Conservation (phyloP, 2,888 invertebrate genomes). For the Cataglyphis cursor region DNA sequence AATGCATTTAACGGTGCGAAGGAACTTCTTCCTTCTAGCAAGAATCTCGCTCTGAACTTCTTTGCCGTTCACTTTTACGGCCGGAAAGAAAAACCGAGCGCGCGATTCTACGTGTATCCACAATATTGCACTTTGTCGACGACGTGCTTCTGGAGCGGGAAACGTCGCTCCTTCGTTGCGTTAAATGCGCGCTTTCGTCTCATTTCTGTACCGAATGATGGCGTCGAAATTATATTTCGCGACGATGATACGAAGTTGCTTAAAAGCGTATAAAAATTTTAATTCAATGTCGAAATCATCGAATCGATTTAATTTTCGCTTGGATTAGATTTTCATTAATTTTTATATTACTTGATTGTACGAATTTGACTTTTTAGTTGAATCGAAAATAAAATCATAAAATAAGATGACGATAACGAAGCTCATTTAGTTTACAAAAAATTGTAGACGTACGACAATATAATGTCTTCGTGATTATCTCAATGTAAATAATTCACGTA, state of each 20-base stretch:
- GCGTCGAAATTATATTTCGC: neutral
- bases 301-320: neutral
- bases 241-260: neutral
- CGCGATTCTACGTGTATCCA: neutral
- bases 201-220: neutral
- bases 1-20: constrained; percentile 42
- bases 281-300: neutral
- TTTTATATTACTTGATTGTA: constrained; percentile 1
- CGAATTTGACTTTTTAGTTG: neutral
- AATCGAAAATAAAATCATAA: neutral
- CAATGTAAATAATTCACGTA: neutral
- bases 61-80: neutral
- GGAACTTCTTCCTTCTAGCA: constrained; percentile 16
- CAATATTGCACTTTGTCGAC: neutral
- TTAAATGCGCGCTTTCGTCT: neutral
- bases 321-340: constrained; percentile 13
- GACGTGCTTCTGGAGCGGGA: neutral
- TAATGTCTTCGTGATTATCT: constrained; percentile 8
- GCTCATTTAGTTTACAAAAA: neutral
- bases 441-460: neutral
- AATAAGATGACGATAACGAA: neutral
- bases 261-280: neutral
- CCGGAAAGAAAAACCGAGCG: neutral
- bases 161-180: neutral
- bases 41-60: constrained; percentile 10